Evolutionary conservation across 1,140 invertebrate genomes (phyloP), one percentile per base, ranked within the genome.

Genomic region (Conus ventricosus): DNA sequence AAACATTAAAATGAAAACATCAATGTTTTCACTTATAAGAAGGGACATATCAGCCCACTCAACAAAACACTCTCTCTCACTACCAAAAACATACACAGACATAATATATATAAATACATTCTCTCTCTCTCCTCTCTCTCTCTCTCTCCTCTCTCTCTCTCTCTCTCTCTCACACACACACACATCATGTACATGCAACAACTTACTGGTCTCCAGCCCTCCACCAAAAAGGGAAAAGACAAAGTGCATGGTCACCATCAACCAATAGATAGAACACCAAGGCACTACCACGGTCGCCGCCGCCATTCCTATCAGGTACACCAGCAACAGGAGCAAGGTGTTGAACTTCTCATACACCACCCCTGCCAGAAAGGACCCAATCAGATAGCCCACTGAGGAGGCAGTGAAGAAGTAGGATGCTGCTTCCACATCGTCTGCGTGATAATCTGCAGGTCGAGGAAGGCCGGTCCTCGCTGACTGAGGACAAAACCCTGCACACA

Each of bases 371-470:
- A 89, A 11, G 17, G 92, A 90, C 13, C 92, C 92, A 57, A 87
- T 20, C 60, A 93, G 71, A 83, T 92, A 91, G 23, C 92, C 92
- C 39, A 88, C 75, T 17, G 91, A 90, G 15, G 57, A 57, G 53
- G 85, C 84, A 8, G 91, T 93, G 67, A 93, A 89, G 87, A 91
- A 90, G 23, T 80, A 84, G n/a, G 92, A 90, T 2, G 88, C 92
- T 71, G 89, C 75, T 11, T 91, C 89, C 23, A 93, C 60, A 60
- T 89, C 27, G 88, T 87, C 11, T 87, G 60, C 0, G 92, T 92
- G 84, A 93, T 91, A 13, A 91, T 88, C 84, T 91, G 91, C n/a
- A 93, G 87, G 75, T 93, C 92, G n/a, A 91, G 76, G 71, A 93
- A 90, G 5, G 91, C 71, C 23, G 92, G 92, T 15, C 92, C 92